Conservation (phyloP, 2,888 invertebrate genomes). For the Rotaria macrura region DNA sequence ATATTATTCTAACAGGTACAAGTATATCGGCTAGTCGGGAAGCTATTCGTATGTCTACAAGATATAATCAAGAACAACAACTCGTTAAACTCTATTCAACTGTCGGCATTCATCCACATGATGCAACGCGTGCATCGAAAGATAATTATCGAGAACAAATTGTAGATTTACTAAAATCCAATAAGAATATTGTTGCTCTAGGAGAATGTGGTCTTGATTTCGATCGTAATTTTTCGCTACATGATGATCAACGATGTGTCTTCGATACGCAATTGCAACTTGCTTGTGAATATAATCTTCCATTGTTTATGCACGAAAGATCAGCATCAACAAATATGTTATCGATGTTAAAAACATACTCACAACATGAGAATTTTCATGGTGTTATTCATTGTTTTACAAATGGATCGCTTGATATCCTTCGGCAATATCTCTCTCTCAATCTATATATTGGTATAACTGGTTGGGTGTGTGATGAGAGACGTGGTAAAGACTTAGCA, state of each 20-base stretch:
- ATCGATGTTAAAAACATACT: neutral
- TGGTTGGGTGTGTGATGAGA: conserved; percentile 3
- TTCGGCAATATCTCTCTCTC: neutral
- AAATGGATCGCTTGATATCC: neutral
- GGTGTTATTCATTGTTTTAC: conserved; percentile 21
- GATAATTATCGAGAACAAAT: conserved; percentile 10
- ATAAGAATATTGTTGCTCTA: neutral
- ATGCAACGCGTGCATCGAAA: neutral
- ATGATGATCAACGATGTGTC: neutral
- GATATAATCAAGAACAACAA: conserved; percentile 4
- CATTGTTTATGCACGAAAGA: conserved; percentile 17
- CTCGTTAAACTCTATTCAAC: neutral
- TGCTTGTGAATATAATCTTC: neutral
- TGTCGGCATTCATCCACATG: conserved; percentile 15
- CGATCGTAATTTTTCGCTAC: neutral
- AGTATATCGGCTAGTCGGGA: neutral
- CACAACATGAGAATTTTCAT: neutral
- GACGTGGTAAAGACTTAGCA: conserved; percentile 3
- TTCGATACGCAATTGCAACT: neutral
- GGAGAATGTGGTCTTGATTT: conserved; percentile 18
- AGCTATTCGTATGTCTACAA: neutral
- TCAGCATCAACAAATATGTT: neutral
- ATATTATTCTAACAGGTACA: neutral
- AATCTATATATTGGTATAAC: conserved; percentile 16
- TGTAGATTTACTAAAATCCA: neutral